Evolutionary conservation across 2,797 vertebrate genomes (phyloP), one percentile per base, ranked within the genome.

Genomic region (Nyctalus aviator): DNA sequence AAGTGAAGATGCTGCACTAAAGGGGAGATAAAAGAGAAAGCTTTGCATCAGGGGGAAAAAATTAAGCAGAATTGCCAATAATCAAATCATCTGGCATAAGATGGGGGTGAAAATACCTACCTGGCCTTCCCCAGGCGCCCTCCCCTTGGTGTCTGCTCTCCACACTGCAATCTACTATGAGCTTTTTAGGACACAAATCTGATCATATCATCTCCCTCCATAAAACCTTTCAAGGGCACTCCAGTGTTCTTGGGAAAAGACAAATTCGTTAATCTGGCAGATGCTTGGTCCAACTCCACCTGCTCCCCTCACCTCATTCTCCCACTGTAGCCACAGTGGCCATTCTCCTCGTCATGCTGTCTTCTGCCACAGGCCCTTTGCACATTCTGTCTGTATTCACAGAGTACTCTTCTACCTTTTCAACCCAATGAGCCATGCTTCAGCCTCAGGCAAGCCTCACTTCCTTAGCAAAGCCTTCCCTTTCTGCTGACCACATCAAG

Each of bases 331-430:
- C 50, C 77, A 71, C 27, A 14, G 8, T 46, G 48, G 41, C 14
- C 2, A 0, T 23, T 23, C 76, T 75, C 64, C 35, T 78, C 11
- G 25, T 12, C 35, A 11, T 7, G 17, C 27, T 64, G 64, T 21
- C 30, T 48, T 92, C 79, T 41, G 30, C 84, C 94, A 78, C 71
- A 30, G 90, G 79, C 27, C 90, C 44, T 93, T 89, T 84, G 87
- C 87, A 69, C 21, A 37, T 53, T 32, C 41, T 64, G 13, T 50
- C 21, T 57, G 15, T 27, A 37, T 83, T 15, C 71, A 44, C 0
- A 4, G 27, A 88, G 53, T 12, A 3, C 55, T 85, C 64, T 77
- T 76, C 18, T 53, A 44, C 35, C 20, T 64, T 86, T 83, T 53
- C 87, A 55, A 82, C 37, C 72, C 77, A 66, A 32, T 0, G n/a